Percentiles rank a stretch among this genome's conserved stretches.
These are phyloP conservation scores for Leptonema lineaticorne DNA, from an alignment of 1,140 invertebrate species.

Conservation along the genomic window DNA sequence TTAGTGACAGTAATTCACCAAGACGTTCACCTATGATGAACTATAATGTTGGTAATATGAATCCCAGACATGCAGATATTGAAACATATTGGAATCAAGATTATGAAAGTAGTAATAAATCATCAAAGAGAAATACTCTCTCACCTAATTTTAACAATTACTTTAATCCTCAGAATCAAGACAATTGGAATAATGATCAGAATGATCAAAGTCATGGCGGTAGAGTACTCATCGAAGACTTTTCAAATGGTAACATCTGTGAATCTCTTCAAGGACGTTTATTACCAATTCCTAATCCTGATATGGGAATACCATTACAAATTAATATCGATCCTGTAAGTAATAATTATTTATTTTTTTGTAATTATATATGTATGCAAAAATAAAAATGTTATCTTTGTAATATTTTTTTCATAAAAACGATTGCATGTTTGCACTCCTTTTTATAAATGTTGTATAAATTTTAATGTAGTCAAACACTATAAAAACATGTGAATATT, in stretches of 20 bases:
- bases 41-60: conserved; percentile 57
- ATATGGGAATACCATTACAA: conserved; percentile 58
- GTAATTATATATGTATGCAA: too few species aligned
- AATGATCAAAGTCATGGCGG: conserved; percentile 33
- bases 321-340: conserved; percentile 69
- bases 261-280: conserved; percentile 28
- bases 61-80: conserved; percentile 55
- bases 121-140: conserved; percentile 38
- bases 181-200: conserved; percentile 36
- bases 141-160: conserved; percentile 40
- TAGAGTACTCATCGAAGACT: conserved; percentile 18
- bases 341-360: conserved; percentile 43
- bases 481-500: too few species aligned
- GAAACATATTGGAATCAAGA: conserved; percentile 53
- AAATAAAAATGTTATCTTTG: background rate
- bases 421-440: too few species aligned
- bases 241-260: conserved; percentile 35
- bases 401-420: background rate
- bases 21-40: conserved; percentile 54
- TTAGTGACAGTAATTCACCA: conserved; percentile 51
- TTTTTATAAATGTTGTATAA: too few species aligned
- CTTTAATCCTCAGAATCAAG: conserved; percentile 42
- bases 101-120: conserved; percentile 40
- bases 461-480: too few species aligned
- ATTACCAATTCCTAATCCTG: conserved; percentile 47